Evolutionary conservation across 2,113 vertebrate species (phyloP).

Genomic region (Peromyscus californicus): DNA sequence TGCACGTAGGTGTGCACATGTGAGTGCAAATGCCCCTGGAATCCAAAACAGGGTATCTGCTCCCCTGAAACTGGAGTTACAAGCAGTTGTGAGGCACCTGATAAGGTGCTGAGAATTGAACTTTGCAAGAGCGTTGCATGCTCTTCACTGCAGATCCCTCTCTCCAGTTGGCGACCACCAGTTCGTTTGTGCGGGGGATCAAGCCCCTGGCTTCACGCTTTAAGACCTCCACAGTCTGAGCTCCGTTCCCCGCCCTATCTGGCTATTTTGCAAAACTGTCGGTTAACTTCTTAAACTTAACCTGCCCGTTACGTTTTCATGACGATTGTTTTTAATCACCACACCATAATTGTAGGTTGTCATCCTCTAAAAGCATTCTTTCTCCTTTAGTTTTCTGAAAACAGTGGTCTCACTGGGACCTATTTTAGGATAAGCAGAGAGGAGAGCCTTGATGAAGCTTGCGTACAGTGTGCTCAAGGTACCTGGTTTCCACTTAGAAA

Average conservation of each 20-base stretch:
- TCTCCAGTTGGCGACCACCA: neutral
- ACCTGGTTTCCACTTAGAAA: neutral
- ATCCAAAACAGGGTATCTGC: neutral
- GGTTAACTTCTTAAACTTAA: neutral
- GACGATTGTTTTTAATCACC: neutral
- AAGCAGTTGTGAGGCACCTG: neutral
- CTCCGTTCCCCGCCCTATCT: neutral
- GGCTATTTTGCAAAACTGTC: neutral
- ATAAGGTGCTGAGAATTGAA: neutral
- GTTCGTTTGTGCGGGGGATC: too few relatives aligned
- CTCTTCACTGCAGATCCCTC: neutral
- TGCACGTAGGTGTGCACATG: too few relatives aligned
- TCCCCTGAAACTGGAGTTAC: neutral
- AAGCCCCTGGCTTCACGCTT: neutral
- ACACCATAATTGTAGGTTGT: neutral
- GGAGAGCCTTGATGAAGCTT: neutral
- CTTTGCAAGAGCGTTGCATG: neutral
- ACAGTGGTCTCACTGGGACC: neutral
- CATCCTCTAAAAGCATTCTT: neutral
- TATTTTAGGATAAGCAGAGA: neutral
- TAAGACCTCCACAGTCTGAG: neutral
- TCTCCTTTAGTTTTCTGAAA: constrained; percentile 44
- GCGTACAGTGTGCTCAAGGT: neutral
- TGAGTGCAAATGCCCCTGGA: neutral
- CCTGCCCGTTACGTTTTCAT: neutral